Conservation (phyloP, 1,140 invertebrate genomes). For the Tetramorium parvispinum region DNA sequence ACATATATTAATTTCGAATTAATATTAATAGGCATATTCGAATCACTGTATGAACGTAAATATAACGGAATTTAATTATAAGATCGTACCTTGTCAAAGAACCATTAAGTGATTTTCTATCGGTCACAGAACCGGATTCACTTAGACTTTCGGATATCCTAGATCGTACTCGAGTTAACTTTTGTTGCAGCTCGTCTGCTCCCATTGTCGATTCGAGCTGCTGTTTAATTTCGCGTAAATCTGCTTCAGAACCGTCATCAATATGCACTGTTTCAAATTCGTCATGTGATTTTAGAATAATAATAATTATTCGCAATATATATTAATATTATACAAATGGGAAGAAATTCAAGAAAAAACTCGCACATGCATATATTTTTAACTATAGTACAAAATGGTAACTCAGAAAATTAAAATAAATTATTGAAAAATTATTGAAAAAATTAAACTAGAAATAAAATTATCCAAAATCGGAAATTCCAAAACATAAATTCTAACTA, state of each 20-base stretch:
- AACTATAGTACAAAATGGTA: conserved; percentile 29
- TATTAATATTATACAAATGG: not conserved
- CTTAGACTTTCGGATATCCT: conserved; percentile 88
- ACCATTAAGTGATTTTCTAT: conserved; percentile 82
- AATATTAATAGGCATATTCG: not conserved
- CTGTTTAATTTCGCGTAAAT: conserved; percentile 91
- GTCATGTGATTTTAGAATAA: conserved; percentile 59
- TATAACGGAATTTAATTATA: not conserved
- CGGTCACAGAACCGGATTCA: conserved; percentile 86
- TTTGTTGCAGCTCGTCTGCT: conserved; percentile 88
- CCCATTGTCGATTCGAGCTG: conserved; percentile 90
- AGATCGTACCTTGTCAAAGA: conserved; percentile 82
- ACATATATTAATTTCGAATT: conserved; percentile 28
- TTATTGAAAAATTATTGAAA: conserved; percentile 73
- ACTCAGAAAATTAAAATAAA: conserved; percentile 1
- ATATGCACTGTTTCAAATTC: conserved; percentile 79
- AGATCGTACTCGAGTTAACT: conserved; percentile 87
- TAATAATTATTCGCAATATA: not conserved
- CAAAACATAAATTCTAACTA: not conserved
- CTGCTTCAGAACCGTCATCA: conserved; percentile 84
- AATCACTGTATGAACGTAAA: not conserved
- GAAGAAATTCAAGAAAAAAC: not conserved
- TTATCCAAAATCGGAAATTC: conserved; percentile 23
- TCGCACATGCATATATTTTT: conserved; percentile 29
- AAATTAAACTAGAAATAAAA: conserved; percentile 48